Percentiles rank a stretch among this genome's conserved stretches.
These are phyloP conservation scores for Eulemur albifrons DNA, from an alignment of 2,797 vertebrate species.

Conservation along the genomic window DNA sequence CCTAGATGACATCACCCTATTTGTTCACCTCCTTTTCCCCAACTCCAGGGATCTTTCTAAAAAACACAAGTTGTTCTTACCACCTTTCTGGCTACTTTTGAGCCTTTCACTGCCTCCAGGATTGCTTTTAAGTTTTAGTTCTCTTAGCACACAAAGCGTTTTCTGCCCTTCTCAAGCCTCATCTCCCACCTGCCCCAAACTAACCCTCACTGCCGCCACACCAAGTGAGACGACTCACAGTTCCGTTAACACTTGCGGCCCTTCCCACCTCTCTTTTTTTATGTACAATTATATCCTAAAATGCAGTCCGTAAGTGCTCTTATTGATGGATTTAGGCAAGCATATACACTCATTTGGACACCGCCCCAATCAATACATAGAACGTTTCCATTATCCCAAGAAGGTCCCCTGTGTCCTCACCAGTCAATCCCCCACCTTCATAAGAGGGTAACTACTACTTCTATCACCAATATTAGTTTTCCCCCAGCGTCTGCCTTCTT, in stretches of 20 bases:
- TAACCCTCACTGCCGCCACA: too few species aligned
- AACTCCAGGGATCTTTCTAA: neutral
- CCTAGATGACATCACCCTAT: neutral
- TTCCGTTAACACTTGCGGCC: too few species aligned
- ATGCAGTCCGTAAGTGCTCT: too few species aligned
- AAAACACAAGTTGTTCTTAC: neutral
- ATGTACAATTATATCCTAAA: neutral
- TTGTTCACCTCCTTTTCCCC: neutral
- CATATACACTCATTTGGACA: neutral
- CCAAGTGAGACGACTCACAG: neutral
- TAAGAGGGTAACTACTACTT: neutral
- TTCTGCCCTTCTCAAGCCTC: neutral
- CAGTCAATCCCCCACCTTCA: too few species aligned
- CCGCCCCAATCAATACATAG: neutral
- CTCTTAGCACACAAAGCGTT: neutral
- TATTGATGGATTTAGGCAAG: neutral
- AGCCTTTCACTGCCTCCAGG: neutral
- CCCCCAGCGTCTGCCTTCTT: neutral
- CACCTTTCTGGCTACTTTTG: too few species aligned
- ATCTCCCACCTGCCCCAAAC: fast-evolving
- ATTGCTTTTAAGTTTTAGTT: neutral
- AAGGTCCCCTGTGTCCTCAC: neutral
- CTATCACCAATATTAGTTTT: neutral
- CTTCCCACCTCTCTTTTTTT: neutral
- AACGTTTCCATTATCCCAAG: neutral